Base-by-base conservation (phyloP, 2,888 invertebrate genomes). In the Sphinx pinastri region DNA sequence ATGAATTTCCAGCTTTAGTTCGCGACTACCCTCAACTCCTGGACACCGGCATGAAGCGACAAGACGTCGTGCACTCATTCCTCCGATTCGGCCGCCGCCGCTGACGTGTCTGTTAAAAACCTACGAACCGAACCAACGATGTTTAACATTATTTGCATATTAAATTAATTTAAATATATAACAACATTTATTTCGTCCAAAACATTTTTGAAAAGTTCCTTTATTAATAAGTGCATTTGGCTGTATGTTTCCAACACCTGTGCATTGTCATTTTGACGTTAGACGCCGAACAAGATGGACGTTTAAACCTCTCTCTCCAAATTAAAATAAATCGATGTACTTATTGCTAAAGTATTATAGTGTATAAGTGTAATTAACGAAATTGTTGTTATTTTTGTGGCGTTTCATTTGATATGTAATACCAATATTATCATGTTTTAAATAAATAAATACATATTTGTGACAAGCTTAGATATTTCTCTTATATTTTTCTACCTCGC, bases 1-100 rank as follows among this genome's bases (percentile, higher is more conserved):
- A 25, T 25, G 1, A 52, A 47, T 45, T 67, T 58, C 12, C 86
- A 93, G 93, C 93, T 0, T 86, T 94, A 54, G 92, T 92, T 49
- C 93, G 93, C 73, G 93, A 94, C 85, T 93, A 94, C 85, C 94
- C 94, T 0, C 94, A 94, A 71, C 89, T 94, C 7, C 84, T 94
- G 69, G 96, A 96, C 91, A 95, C 95, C 76, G 97, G 96, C 75
- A 96, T 96, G 82, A 98, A 98, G 90, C 95, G 98, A 74, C 98
- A 98, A 84, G 98, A 98, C 91, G 97, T 98, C 67, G 98, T 98
- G 82, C 98, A 98, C 91, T 97, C 98, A 70, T 98, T 98, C 94
- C 95, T 98, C 80, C 96, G 98, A 83, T 98, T 98, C 88, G 98
- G 98, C 70, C 96, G 97, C 87, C 95, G 97, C 86, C 96, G 97